Base-by-base conservation (phyloP, 37 sponge, comb jelly and placozoan species). In the Crambe crambe region DNA sequence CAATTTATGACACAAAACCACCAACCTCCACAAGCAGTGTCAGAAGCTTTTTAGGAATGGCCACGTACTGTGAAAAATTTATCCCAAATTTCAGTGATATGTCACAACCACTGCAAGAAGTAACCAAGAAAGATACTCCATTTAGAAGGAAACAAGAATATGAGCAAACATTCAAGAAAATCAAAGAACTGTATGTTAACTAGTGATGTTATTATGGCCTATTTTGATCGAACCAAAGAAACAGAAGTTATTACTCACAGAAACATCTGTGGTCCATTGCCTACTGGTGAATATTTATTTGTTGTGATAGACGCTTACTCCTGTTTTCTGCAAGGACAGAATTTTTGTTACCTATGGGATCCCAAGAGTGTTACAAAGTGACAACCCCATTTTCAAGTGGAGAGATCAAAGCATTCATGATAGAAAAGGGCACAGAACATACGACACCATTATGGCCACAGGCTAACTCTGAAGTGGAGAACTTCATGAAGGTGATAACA, bases 261-360 rank as follows among this genome's bases (percentile, higher is more conserved):
- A 1, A 74, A 83, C 47, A 73, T 83, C 41, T 65, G 77, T 75
- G 70, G 84, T 12, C 84, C 76, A 51, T 83, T 83, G 43, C 84
- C 84, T 22, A 75, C 77, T 27, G 77, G 70, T 72, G 74, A 72
- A 58, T 81, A n/a, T n/a, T n/a, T n/a, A n/a, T n/a, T n/a, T n/a
- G n/a, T n/a, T n/a, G n/a, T n/a, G n/a, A n/a, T n/a, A n/a, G 82
- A 81, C 72, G 82, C 82, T 2, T 81, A 81, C 36, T 81, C 82
- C 25, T 1, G 47, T 3, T 81, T 72, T 40, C 72, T 59, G 22
- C 72, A 80, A 56, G 26, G 83, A 73, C 1, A 43, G 67, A 10
- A 72, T 81, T 23, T 58, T 81, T 73, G 73, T 73, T 21, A 73
- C 47, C 26, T 73, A 70, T 81, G 74, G 74, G 5, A 81, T 81